Evolutionary conservation across 2,888 invertebrate genomes (phyloP).

Genomic region (Amphipyra berbera): DNA sequence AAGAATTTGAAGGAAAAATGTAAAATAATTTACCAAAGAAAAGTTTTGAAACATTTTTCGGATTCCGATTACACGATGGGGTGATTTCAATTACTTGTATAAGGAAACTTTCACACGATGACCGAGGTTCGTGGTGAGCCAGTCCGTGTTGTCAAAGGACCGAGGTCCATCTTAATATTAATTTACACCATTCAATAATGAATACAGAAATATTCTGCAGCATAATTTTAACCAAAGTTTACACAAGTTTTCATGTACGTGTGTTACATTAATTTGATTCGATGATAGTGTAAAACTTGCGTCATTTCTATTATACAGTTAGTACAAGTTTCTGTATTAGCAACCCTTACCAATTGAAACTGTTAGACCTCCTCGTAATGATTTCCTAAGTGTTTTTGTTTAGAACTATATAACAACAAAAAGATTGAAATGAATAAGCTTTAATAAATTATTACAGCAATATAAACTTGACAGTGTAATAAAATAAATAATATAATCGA

Average conservation of each 20-base stretch:
- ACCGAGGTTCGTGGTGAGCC: conserved; percentile 17
- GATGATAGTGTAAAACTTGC: conserved; percentile 35
- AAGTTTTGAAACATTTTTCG: background rate
- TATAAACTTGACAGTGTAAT: conserved; percentile 15
- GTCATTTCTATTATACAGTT: conserved; percentile 37
- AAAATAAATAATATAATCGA: background rate
- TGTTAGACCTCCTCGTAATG: conserved; percentile 28
- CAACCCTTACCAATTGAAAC: conserved; percentile 29
- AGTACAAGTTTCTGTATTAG: conserved; percentile 35
- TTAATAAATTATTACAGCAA: conserved; percentile 10
- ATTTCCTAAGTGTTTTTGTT: conserved; percentile 50
- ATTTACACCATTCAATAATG: conserved; percentile 24
- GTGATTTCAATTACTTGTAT: conserved; percentile 19
- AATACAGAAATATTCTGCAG: conserved; percentile 12
- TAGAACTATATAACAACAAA: conserved; percentile 21
- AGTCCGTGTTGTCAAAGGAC: conserved; percentile 18
- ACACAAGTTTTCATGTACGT: conserved; percentile 23
- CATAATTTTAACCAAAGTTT: conserved; percentile 23
- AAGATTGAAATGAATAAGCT: conserved; percentile 22
- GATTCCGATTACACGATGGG: conserved; percentile 12
- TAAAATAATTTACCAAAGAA: no score
- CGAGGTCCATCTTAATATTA: conserved; percentile 20
- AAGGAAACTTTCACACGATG: conserved; percentile 16
- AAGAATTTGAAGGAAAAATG: no score
- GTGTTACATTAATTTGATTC: conserved; percentile 35